Evolutionary conservation across 2,797 vertebrate species (phyloP), one percentile per base, ranked within the genome.

Genomic region (Ispidina picta): DNA sequence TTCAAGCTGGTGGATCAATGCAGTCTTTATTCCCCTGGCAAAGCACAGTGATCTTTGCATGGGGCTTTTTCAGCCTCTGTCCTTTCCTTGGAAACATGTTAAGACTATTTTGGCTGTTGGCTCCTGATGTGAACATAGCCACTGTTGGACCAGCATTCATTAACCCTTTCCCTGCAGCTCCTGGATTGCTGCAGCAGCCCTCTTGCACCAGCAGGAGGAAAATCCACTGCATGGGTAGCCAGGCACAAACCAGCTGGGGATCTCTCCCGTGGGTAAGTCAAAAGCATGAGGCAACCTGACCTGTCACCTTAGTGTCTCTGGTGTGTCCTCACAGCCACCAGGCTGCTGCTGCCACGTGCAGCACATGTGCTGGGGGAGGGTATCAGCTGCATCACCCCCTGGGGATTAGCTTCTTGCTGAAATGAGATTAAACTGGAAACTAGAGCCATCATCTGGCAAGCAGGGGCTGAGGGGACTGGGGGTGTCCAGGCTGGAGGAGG

Each of bases 361-460:
- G 49, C 52, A 70, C 83, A 89, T 1, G 28, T 88, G 80, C 85
- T 84, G 33, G 20, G 49, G 62, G 69, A 83, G 58, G 41, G 37
- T 71, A 80, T 88, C 78, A 65, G 62, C 77, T 65, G 65, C 35
- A 71, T 41, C 69, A 58, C 31, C 83, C 65, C 19, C 58, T 72
- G 41, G 72, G 78, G 74, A 48, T 75, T 72, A 78, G 77, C 20
- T 44, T 63, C 71, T 77, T 17, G 3, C 28, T 80, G 76, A 85
- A 80, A 95, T 33, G 51, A 83, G 90, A 83, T 86, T 80, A 84
- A 23, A 76, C 52, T 64, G 73, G 68, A 86, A 93, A 64, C 39
- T 65, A 72, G 51, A 54, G 23, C 15, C 41, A 33, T 64, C 37
- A 3, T 37, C 37, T 37, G 37, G 12, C 37, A 39, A 39, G 37